A percentile compares a stretch with the other conserved stretches of the same genome.
Evolutionary conservation across 2,888 invertebrate species (phyloP).

Genomic region (Drosophila paramelanica): DNA sequence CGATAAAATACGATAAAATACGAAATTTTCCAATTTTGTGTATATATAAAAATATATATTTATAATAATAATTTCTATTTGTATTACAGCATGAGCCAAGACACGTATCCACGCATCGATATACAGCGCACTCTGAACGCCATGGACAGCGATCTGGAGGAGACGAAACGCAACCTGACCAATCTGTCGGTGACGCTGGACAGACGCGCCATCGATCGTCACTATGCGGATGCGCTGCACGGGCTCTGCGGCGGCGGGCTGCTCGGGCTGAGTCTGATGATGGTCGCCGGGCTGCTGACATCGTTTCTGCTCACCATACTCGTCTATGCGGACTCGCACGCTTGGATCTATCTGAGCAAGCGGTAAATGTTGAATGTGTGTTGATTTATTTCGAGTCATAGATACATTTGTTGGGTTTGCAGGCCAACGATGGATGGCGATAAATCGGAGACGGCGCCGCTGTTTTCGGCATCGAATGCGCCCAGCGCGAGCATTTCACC

Average conservation of each 20-base stretch:
- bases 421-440: slow-evolving; percentile 83
- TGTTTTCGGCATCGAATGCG: slow-evolving; percentile 83
- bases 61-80: not conserved
- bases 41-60: not conserved
- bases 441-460: slow-evolving; percentile 85
- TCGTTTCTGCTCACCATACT: slow-evolving; percentile 96
- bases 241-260: slow-evolving; percentile 93
- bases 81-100: slow-evolving; percentile 82
- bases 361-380: slow-evolving; percentile 87
- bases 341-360: slow-evolving; percentile 97
- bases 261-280: slow-evolving; percentile 93
- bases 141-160: slow-evolving; percentile 84
- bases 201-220: slow-evolving; percentile 92
- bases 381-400: no score
- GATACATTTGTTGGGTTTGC: slow-evolving; percentile 2
- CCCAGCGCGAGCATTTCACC: slow-evolving; percentile 84
- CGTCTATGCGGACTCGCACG: slow-evolving; percentile 97
- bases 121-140: slow-evolving; percentile 81
- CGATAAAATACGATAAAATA: no score
- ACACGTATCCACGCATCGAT: slow-evolving; percentile 84
- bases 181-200: slow-evolving; percentile 89
- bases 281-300: slow-evolving; percentile 93
- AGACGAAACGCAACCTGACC: slow-evolving; percentile 84
- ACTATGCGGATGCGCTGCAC: slow-evolving; percentile 91
- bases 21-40: no score